These are phyloP conservation scores for Nyctibius bracteatus DNA, from an alignment of 2,113 vertebrate genomes.

Conservation along the genomic window DNA sequence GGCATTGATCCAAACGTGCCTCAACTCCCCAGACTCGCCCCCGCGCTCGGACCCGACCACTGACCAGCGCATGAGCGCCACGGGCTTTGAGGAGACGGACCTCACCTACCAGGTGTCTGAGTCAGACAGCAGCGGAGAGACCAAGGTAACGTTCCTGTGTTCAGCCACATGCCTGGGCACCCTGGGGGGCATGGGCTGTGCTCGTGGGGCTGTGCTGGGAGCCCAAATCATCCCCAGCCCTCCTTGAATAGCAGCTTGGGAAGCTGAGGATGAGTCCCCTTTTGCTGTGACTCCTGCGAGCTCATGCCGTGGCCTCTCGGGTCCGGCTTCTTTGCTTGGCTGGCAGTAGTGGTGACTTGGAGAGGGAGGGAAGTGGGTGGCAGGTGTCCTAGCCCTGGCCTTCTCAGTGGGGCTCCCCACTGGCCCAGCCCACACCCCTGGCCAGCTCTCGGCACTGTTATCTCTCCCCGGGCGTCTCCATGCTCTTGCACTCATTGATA, in stretches of 20 bases:
- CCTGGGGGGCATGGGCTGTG: fast-evolving
- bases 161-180: not conserved
- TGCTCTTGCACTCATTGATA: conserved; percentile 87
- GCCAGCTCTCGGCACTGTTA: conserved; percentile 10
- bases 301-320: fast-evolving
- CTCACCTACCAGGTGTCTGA: conserved; percentile 99
- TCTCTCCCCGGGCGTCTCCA: conserved; percentile 58
- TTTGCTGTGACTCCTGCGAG: fast-evolving
- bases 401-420: not conserved
- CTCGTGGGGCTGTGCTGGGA: not conserved
- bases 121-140: conserved; percentile 96
- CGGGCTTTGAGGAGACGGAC: conserved; percentile 97
- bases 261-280: not conserved
- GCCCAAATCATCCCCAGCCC: not conserved
- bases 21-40: conserved; percentile 97
- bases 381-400: conserved; percentile 30
- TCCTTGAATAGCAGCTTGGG: not conserved
- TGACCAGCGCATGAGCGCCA: conserved; percentile 99
- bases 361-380: not conserved
- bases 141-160: conserved; percentile 79
- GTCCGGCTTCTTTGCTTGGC: not conserved
- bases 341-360: not conserved
- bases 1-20: conserved; percentile 97
- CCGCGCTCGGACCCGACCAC: conserved; percentile 93
- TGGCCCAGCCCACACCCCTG: not conserved